phyloP scores from a whole-genome alignment of 2,797 vertebrate genomes.

The Borostomias antarcticus region DNA sequence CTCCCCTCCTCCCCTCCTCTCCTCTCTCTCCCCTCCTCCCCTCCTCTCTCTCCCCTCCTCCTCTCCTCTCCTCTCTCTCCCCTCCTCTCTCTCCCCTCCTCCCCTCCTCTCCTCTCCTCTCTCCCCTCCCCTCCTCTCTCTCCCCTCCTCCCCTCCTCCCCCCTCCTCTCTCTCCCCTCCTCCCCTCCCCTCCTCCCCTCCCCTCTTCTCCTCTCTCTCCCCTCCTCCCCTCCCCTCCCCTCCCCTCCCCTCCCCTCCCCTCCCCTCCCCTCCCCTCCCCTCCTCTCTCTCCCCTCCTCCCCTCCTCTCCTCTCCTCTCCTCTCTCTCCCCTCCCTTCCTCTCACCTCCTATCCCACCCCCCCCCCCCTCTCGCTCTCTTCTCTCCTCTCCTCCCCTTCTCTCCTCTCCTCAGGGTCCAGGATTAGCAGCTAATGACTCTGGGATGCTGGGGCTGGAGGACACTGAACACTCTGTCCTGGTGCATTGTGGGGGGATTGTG shows the following conservation, averaged over 20 bases:
- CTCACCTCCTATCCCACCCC: too few relatives aligned
- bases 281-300: too few relatives aligned
- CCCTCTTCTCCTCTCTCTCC: too few relatives aligned
- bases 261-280: too few relatives aligned
- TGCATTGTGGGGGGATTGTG: slow-evolving; percentile 70
- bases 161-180: background rate
- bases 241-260: background rate
- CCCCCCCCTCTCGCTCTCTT: too few relatives aligned
- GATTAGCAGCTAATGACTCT: slow-evolving; percentile 77
- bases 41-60: slow-evolving; percentile 19
- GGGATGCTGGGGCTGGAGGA: slow-evolving; percentile 60
- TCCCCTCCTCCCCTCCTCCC: slow-evolving; percentile 5
- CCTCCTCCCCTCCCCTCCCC: background rate
- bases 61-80: background rate
- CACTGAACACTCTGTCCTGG: slow-evolving; percentile 50
- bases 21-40: slow-evolving; percentile 16
- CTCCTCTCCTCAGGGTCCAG: slow-evolving; percentile 48
- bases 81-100: background rate
- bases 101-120: background rate
- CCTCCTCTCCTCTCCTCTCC: background rate
- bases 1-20: slow-evolving; percentile 11
- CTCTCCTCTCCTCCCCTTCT: too few relatives aligned
- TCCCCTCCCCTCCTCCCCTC: too few relatives aligned
- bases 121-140: background rate
- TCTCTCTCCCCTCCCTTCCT: background rate